Percentiles rank a stretch among this genome's conserved stretches.
Evolutionary conservation across 2,888 invertebrate genomes (phyloP).

Genomic region (Autographa pulchrina): DNA sequence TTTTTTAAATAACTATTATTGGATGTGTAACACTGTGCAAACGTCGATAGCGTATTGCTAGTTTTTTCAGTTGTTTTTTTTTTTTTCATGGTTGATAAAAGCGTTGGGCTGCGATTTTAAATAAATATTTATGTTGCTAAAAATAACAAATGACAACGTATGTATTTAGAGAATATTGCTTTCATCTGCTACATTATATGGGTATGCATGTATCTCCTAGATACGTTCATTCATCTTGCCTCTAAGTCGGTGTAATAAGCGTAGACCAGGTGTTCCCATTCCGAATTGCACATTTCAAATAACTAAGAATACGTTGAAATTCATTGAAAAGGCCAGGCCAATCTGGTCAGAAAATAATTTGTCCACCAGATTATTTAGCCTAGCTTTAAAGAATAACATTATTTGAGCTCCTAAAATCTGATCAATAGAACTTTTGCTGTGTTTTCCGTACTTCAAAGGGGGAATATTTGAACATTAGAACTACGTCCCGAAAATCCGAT

Average conservation of each 20-base stretch:
- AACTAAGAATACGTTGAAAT: neutral
- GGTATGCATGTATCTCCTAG: neutral
- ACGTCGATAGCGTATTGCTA: slow-evolving; percentile 44
- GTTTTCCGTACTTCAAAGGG: slow-evolving; percentile 2
- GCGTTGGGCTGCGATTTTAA: slow-evolving; percentile 21
- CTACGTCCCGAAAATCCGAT: slow-evolving; percentile 37
- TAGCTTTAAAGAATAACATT: neutral
- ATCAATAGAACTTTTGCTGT: neutral
- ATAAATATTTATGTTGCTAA: slow-evolving; percentile 27
- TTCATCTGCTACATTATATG: slow-evolving; percentile 25
- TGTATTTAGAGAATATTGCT: slow-evolving; percentile 10
- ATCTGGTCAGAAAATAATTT: too few relatives aligned
- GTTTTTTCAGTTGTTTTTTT: slow-evolving; percentile 24
- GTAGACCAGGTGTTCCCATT: neutral
- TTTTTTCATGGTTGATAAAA: slow-evolving; percentile 13
- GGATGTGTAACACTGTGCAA: slow-evolving; percentile 37
- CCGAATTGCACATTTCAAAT: neutral
- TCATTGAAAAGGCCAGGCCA: neutral
- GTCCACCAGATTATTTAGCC: too few relatives aligned
- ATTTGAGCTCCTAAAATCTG: neutral
- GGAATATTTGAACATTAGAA: slow-evolving; percentile 34
- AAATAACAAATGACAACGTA: slow-evolving; percentile 18
- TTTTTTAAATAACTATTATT: slow-evolving; percentile 37
- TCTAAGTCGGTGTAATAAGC: neutral
- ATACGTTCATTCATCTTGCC: neutral